Percentiles rank a stretch among this genome's conserved stretches.
Conservation (phyloP, 2,113 vertebrate species). For the Macquaria ambigua region DNA sequence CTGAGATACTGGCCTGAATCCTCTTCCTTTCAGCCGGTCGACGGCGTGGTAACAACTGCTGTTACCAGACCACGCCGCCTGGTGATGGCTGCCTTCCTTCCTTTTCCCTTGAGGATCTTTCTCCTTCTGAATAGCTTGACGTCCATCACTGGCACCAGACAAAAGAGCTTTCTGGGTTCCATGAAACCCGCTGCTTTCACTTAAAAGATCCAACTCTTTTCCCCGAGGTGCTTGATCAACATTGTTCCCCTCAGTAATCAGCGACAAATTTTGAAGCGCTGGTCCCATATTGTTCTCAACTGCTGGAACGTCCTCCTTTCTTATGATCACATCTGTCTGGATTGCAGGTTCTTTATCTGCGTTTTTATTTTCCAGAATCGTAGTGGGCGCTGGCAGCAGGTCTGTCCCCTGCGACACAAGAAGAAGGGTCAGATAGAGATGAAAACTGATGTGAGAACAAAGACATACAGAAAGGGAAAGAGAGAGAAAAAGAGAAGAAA, state of each 20-base stretch:
- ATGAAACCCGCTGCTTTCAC: not conserved
- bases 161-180: constrained; percentile 7
- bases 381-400: constrained; percentile 2
- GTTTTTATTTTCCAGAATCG: constrained; percentile 11
- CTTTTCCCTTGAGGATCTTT: not conserved
- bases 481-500: not conserved
- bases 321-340: not conserved
- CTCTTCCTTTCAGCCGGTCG: not conserved
- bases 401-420: constrained; percentile 46
- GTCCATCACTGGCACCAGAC: not conserved
- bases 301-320: not conserved
- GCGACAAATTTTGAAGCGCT: not conserved
- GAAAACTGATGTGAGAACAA: not conserved
- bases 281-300: not conserved
- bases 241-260: not conserved
- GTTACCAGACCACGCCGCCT: not conserved
- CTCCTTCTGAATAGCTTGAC: not conserved
- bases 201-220: constrained; percentile 10
- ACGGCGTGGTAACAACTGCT: not conserved
- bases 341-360: constrained; percentile 1
- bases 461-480: not conserved
- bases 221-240: not conserved
- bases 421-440: not conserved
- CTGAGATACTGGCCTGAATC: constrained; percentile 4
- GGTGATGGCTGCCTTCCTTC: not conserved